Evolutionary conservation across 2,888 invertebrate species (phyloP).

Genomic region (Synergus laeviventris): DNA sequence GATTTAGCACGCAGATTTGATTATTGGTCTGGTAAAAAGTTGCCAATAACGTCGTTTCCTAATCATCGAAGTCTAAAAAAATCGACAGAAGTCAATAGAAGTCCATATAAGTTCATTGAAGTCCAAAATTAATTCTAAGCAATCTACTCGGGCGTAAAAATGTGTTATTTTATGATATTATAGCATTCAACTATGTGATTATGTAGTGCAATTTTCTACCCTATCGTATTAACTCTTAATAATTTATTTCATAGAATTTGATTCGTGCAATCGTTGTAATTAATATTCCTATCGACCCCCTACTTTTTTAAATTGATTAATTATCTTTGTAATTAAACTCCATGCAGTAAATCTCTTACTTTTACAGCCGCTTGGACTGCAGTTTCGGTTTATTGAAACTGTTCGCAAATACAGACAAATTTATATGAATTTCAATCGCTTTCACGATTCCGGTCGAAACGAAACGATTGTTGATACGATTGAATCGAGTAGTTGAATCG

Average conservation of each 20-base stretch:
- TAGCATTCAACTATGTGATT: not conserved
- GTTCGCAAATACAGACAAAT: not conserved
- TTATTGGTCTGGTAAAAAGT: too few relatives aligned
- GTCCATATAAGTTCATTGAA: too few relatives aligned
- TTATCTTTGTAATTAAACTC: constrained; percentile 4
- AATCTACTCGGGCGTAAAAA: not conserved
- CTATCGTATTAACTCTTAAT: constrained; percentile 25
- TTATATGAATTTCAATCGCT: not conserved
- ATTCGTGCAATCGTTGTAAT: constrained; percentile 21
- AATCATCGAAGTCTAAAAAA: too few relatives aligned
- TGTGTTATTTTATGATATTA: not conserved
- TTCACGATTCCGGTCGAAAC: not conserved
- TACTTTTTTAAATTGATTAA: not conserved
- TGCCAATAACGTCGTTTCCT: too few relatives aligned
- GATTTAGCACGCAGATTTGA: too few relatives aligned
- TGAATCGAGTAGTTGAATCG: too few relatives aligned
- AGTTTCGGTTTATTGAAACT: constrained; percentile 18
- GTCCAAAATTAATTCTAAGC: too few relatives aligned
- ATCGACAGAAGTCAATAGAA: too few relatives aligned
- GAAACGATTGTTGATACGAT: too few relatives aligned
- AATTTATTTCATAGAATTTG: constrained; percentile 4
- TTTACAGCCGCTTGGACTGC: not conserved
- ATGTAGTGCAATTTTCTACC: not conserved
- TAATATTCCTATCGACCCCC: not conserved
- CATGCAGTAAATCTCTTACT: not conserved